These are phyloP conservation scores for Leptinotarsa haldemani DNA, from an alignment of 2,888 invertebrate species.

Conservation along the genomic window DNA sequence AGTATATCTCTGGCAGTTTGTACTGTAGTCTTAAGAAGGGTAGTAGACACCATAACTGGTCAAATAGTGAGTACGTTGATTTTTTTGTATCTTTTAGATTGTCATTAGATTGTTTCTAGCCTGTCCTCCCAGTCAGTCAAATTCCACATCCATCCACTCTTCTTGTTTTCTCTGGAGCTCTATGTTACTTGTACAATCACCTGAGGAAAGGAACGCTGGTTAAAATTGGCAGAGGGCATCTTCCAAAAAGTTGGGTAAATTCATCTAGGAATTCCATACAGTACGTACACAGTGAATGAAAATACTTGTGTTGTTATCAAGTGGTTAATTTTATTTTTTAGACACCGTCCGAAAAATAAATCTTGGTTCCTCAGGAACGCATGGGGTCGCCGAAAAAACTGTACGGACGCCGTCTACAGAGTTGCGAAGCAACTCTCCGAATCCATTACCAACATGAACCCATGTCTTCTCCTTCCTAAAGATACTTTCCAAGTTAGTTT, in stretches of 20 bases:
- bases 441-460: constrained; percentile 42
- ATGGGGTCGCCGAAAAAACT: constrained; percentile 45
- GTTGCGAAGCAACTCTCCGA: constrained; percentile 45
- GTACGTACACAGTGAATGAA: constrained; percentile 2
- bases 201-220: constrained; percentile 43
- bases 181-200: constrained; percentile 39
- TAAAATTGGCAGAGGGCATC: constrained; percentile 39
- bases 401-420: constrained; percentile 45
- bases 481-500: constrained; percentile 43
- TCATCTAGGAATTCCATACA: constrained; percentile 13
- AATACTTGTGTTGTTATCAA: not conserved
- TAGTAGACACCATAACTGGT: constrained; percentile 38
- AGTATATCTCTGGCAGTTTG: constrained; percentile 44
- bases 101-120: constrained; percentile 28
- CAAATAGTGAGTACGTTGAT: constrained; percentile 36
- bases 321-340: constrained; percentile 18
- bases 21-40: constrained; percentile 42
- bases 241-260: not conserved
- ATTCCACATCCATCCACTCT: constrained; percentile 37
- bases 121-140: constrained; percentile 25
- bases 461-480: constrained; percentile 36
- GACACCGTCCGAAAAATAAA: constrained; percentile 39
- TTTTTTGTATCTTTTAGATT: not conserved
- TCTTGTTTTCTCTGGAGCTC: constrained; percentile 40
- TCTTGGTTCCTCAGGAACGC: constrained; percentile 51